These are phyloP conservation scores for Dryobota labecula DNA, from an alignment of 2,888 invertebrate genomes.

Conservation along the genomic window DNA sequence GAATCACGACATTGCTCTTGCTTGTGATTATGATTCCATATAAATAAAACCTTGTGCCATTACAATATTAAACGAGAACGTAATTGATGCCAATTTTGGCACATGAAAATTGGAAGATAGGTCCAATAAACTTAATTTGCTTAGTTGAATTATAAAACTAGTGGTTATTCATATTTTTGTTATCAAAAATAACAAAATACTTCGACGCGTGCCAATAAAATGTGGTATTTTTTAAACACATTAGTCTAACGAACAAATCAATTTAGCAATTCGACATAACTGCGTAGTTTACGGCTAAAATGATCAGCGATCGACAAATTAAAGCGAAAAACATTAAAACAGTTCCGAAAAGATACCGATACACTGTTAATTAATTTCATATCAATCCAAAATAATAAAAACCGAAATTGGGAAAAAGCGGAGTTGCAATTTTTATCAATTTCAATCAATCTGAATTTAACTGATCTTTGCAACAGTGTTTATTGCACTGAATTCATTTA, in stretches of 20 bases:
- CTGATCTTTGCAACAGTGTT: constrained; percentile 34
- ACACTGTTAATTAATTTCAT: constrained; percentile 38
- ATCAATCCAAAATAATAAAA: constrained; percentile 45
- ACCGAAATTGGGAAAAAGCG: constrained; percentile 30
- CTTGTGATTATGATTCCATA: too few species aligned
- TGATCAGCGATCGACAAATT: constrained; percentile 31
- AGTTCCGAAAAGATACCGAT: constrained; percentile 20
- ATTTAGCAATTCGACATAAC: constrained; percentile 49
- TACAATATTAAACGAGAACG: background rate
- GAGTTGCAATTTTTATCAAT: constrained; percentile 43
- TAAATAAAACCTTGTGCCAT: background rate
- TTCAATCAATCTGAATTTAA: constrained; percentile 45
- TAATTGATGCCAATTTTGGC: background rate
- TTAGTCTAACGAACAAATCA: constrained; percentile 56
- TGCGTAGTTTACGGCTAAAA: constrained; percentile 23
- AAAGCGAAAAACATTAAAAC: constrained; percentile 32
- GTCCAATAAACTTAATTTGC: background rate
- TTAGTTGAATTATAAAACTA: background rate
- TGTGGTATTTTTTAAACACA: constrained; percentile 19
- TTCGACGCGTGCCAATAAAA: constrained; percentile 44
- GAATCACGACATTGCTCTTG: background rate
- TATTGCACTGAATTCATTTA: constrained; percentile 32
- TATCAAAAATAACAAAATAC: background rate
- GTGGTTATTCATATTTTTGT: background rate
- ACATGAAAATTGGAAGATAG: background rate